These are phyloP conservation scores for Paraplagusia blochii DNA, from an alignment of 2,113 vertebrate species.

Conservation along the genomic window DNA sequence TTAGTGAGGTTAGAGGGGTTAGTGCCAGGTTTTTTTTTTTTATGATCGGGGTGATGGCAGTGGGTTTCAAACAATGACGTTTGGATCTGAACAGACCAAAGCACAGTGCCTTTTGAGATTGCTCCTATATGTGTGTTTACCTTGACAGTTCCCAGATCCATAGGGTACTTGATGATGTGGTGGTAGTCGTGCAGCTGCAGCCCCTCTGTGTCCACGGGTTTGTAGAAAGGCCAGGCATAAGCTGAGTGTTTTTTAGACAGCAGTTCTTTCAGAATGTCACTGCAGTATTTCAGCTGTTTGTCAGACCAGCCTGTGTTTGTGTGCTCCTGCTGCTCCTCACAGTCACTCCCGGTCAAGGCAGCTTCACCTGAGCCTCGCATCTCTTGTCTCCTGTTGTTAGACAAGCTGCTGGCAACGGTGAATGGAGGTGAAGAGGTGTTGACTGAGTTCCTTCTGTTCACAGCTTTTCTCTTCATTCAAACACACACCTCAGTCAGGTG, in stretches of 20 bases:
- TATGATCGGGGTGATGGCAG: no score
- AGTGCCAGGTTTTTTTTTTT: no score
- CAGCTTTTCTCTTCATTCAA: slow-evolving; percentile 79
- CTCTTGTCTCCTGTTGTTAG: slow-evolving; percentile 79
- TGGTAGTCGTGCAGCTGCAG: slow-evolving; percentile 94
- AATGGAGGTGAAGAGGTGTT: slow-evolving; percentile 81
- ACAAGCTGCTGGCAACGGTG: slow-evolving; percentile 74
- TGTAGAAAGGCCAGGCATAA: slow-evolving; percentile 97
- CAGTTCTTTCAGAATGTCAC: slow-evolving; percentile 90
- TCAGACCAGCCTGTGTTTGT: slow-evolving; percentile 73
- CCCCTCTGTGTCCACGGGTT: slow-evolving; percentile 90
- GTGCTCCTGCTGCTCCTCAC: slow-evolving; percentile 75
- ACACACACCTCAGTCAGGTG: background rate
- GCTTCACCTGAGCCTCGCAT: slow-evolving; percentile 72
- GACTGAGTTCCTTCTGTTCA: slow-evolving; percentile 84
- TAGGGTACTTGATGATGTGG: slow-evolving; percentile 95
- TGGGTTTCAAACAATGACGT: no score
- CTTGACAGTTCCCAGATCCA: slow-evolving; percentile 97
- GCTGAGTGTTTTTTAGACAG: slow-evolving; percentile 89
- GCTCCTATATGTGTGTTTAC: slow-evolving; percentile 56
- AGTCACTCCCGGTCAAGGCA: slow-evolving; percentile 78
- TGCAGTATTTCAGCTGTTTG: slow-evolving; percentile 87
- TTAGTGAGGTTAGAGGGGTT: no score
- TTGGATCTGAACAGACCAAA: background rate
- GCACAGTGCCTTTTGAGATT: background rate